Evolutionary conservation across 2,888 invertebrate species (phyloP).

Genomic region (Resseliella maxima): DNA sequence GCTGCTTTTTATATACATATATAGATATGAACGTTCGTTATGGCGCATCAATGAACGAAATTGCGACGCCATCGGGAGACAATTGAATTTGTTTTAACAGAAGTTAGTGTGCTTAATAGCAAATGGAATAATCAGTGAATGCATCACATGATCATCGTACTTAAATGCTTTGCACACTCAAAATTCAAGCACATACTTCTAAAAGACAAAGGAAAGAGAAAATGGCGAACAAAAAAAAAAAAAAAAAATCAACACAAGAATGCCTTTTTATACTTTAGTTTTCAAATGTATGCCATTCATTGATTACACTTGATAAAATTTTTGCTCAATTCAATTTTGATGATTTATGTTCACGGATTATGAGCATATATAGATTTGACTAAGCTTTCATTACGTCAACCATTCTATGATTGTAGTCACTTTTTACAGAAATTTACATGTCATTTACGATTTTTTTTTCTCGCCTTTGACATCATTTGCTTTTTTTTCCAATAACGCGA

Average conservation of each 20-base stretch:
- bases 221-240: neutral
- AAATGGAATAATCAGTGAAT: constrained; percentile 5
- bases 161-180: too few species aligned
- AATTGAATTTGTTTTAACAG: constrained; percentile 12
- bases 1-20: neutral
- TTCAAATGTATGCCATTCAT: constrained; percentile 9
- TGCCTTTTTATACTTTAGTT: neutral
- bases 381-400: neutral
- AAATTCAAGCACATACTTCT: neutral
- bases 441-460: neutral
- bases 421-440: neutral
- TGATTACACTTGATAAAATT: constrained; percentile 1
- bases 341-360: constrained; percentile 2
- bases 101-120: neutral
- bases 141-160: neutral
- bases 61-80: neutral
- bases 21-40: too few species aligned
- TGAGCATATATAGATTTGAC: neutral
- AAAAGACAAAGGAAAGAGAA: neutral
- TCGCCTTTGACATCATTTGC: neutral
- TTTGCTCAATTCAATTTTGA: constrained; percentile 33
- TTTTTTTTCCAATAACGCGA: neutral
- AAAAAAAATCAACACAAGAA: neutral
- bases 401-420: neutral
- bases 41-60: neutral